phyloP scores from a whole-genome alignment of 2,797 vertebrate genomes.

The Darevskia mixta region DNA sequence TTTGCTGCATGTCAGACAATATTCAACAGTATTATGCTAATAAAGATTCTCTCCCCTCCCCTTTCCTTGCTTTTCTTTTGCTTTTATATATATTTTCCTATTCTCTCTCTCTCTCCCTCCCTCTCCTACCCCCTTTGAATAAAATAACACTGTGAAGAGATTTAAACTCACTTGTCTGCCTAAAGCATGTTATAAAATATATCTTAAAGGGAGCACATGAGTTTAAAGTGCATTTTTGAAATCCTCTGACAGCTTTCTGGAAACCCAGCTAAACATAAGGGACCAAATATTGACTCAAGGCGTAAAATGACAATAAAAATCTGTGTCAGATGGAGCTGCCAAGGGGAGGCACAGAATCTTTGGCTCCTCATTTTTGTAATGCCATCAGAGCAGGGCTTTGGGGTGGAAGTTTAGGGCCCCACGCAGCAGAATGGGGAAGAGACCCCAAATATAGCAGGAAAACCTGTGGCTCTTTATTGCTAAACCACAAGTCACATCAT shows the following conservation, averaged over 20 bases:
- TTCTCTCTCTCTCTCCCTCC: not conserved
- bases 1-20: conserved; percentile 31
- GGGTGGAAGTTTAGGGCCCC: not conserved
- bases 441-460: not conserved
- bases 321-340: accelerated
- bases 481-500: no score
- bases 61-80: not conserved
- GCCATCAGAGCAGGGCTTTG: no score
- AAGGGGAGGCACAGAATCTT: accelerated
- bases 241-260: conserved; percentile 60
- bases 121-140: conserved; percentile 14
- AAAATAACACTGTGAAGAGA: conserved; percentile 44
- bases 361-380: accelerated
- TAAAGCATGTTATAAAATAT: conserved; percentile 14
- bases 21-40: conserved; percentile 32
- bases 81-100: not conserved
- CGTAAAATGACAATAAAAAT: conserved; percentile 23
- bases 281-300: conserved; percentile 44
- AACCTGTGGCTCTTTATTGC: not conserved
- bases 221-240: conserved; percentile 57
- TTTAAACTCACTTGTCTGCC: conserved; percentile 45
- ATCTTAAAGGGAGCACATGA: conserved; percentile 35
- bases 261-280: conserved; percentile 50
- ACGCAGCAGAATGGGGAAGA: not conserved
- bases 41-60: conserved; percentile 7